Evolutionary conservation across 53 echinoderm and acorn worm species (phyloP), one percentile per base, ranked within the genome.

Genomic region (Paracentrotus lividus): DNA sequence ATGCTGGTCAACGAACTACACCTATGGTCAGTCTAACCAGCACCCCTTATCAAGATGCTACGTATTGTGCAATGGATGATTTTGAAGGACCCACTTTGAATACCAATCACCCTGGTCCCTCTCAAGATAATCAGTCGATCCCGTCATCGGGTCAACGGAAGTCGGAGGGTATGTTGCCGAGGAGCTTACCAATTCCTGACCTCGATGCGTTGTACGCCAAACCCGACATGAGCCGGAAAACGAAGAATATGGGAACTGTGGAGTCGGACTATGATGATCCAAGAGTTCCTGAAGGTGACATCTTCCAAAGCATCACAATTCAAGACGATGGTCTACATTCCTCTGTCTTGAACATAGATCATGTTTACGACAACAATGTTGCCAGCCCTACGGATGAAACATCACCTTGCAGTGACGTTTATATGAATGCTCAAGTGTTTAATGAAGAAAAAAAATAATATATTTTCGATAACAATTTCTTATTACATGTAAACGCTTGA

Each of bases 211-310:
- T 81, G 9, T 81, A 81, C 27, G 81, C 81, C 1, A 81, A 81
- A 23, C 81, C 81, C 2, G 81, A 81, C 81, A n/a, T 81, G 81
- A 81, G 47, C 81, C 81, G 18, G 44, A 81, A 81, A 81, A 81
- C 49, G 13, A 81, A 47, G 47, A 81, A 81, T 23, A 32, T 15
- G 81, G 40, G 36, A 40, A 18, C 72, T 40, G 36, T 32, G 4
- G 36, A 40, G 3, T 38, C 36, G 10, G 38, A 20, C 40, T 36
- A 36, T 36, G 40, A 40, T 72, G 40, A 32, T 18, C 20, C 36
- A 36, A 40, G 16, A 7, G 8, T 8, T 72, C 4, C 72, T 15
- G 36, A 8, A 40, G 38, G 20, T 69, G 72, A 69, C 16, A 4
- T 1, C 20, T 18, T 69, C 31, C 64, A 64, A 29, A 31, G 8